Evolutionary conservation across 1,140 invertebrate genomes (phyloP).

Genomic region (Caerostris darwini): DNA sequence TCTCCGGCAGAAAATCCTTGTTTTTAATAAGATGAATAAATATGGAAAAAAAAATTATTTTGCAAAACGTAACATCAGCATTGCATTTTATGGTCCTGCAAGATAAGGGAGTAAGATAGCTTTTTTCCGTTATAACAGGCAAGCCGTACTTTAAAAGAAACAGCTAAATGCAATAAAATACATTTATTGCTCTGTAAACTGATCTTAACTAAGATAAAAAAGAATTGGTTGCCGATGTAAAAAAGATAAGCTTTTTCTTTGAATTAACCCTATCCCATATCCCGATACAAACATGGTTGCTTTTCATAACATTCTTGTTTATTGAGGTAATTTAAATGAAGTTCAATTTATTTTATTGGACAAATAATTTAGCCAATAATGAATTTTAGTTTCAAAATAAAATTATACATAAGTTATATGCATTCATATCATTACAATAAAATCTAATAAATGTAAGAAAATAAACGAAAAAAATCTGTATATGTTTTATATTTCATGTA

Average conservation of each 20-base stretch:
- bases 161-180: background rate
- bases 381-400: too few species aligned
- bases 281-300: too few species aligned
- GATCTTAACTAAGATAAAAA: background rate
- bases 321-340: too few species aligned
- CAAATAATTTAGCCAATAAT: too few species aligned
- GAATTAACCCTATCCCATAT: background rate
- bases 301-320: too few species aligned
- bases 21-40: constrained; percentile 12
- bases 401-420: too few species aligned
- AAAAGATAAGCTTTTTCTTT: background rate
- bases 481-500: too few species aligned
- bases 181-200: background rate
- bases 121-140: background rate
- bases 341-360: too few species aligned
- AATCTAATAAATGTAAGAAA: too few species aligned
- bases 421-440: too few species aligned
- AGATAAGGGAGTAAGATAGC: background rate
- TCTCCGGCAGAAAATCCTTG: background rate
- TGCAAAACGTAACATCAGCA: background rate
- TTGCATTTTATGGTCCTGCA: background rate
- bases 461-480: too few species aligned
- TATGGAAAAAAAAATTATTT: background rate
- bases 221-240: background rate
- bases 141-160: background rate